These are phyloP conservation scores for Troilus luridus DNA, from an alignment of 2,888 invertebrate species.

Conservation along the genomic window DNA sequence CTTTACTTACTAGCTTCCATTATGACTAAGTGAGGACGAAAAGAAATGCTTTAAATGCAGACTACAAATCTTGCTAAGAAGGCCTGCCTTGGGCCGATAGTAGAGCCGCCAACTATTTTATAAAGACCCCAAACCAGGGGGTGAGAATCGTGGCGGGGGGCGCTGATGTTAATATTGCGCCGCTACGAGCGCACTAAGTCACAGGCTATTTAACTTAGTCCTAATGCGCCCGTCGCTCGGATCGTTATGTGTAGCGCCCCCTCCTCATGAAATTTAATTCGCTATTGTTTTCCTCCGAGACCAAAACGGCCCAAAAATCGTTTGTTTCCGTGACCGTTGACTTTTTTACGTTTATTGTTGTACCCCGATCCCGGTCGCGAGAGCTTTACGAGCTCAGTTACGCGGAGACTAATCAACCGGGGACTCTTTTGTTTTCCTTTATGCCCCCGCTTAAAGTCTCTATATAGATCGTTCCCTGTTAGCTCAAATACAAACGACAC, in stretches of 20 bases:
- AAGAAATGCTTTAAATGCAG: background rate
- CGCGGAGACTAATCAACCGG: slow-evolving; percentile 1
- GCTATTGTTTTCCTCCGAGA: slow-evolving; percentile 48
- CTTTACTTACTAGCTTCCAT: no score
- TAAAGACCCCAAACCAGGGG: background rate
- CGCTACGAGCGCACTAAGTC: slow-evolving; percentile 38
- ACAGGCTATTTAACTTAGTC: slow-evolving; percentile 57
- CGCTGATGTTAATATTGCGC: slow-evolving; percentile 56
- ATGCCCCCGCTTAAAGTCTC: slow-evolving; percentile 28
- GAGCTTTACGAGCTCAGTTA: background rate
- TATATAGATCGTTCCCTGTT: slow-evolving; percentile 1
- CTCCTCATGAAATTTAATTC: slow-evolving; percentile 57
- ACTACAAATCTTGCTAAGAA: slow-evolving; percentile 10
- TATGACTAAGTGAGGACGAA: background rate
- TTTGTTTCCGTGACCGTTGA: slow-evolving; percentile 46
- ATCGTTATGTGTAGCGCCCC: background rate
- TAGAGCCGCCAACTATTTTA: background rate
- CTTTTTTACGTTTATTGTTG: slow-evolving; percentile 40
- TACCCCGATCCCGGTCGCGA: background rate
- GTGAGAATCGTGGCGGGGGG: background rate
- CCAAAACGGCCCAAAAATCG: slow-evolving; percentile 45
- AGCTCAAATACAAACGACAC: slow-evolving; percentile 15
- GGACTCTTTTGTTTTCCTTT: slow-evolving; percentile 21
- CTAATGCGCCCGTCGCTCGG: slow-evolving; percentile 44
- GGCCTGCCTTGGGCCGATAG: background rate